phyloP scores from a whole-genome alignment of 2,113 vertebrate genomes.

The Puntigrus tetrazona region DNA sequence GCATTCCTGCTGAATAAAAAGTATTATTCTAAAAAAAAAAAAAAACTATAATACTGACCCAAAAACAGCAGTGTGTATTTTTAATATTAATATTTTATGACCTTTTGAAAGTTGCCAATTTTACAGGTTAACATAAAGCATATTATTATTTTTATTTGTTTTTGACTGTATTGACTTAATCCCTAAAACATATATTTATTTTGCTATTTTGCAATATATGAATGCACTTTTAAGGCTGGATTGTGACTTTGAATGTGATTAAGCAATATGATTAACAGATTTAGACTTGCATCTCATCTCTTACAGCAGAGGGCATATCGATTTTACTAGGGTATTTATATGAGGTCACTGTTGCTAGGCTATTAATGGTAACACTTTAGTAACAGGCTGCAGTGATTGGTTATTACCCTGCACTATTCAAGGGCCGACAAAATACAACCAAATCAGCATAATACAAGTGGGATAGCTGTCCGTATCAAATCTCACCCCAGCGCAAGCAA shows the following conservation, averaged over 20 bases:
- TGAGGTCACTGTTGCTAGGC: conserved; percentile 41
- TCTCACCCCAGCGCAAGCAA: not conserved
- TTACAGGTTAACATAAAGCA: not conserved
- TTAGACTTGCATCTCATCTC: conserved; percentile 35
- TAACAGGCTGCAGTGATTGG: conserved; percentile 24
- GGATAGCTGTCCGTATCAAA: conserved; percentile 10
- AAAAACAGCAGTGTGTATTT: not conserved
- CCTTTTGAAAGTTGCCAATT: not conserved
- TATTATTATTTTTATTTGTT: not conserved
- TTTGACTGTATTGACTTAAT: not conserved
- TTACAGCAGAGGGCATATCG: conserved; percentile 29
- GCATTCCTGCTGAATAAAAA: not conserved
- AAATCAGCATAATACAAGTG: conserved; percentile 31
- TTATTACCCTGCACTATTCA: not conserved
- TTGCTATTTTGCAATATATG: not conserved
- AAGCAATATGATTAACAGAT: conserved; percentile 9
- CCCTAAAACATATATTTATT: conserved; percentile 1
- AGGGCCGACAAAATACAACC: conserved; percentile 10
- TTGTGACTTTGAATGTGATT: not conserved
- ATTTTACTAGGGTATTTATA: conserved; percentile 38
- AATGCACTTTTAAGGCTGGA: not conserved
- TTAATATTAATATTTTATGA: not conserved
- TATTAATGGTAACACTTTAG: conserved; percentile 39
- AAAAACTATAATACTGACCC: not conserved
- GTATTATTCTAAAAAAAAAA: not conserved